Percentiles rank a stretch among this genome's conserved stretches.
phyloP scores from a whole-genome alignment of 1,140 invertebrate species.

The Eumaeus atala region DNA sequence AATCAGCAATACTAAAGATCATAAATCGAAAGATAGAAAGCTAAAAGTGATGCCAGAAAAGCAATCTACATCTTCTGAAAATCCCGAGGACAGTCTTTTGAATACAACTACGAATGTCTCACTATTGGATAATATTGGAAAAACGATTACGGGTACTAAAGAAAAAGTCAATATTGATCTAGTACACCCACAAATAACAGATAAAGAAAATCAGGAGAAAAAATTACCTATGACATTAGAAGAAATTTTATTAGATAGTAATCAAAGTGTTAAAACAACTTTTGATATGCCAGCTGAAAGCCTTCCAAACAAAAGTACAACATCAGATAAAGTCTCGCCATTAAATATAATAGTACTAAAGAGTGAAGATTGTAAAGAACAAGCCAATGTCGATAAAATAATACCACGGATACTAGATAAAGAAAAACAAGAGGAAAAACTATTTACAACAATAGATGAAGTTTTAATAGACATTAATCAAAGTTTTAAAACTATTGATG shows the following conservation, averaged over 20 bases:
- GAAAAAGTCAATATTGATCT: too few species aligned
- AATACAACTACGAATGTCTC: neutral
- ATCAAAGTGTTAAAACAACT: conserved; percentile 13
- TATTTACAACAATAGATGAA: neutral
- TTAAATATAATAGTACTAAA: too few species aligned
- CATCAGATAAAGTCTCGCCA: too few species aligned
- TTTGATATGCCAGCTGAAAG: too few species aligned
- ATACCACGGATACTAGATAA: too few species aligned
- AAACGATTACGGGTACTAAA: too few species aligned
- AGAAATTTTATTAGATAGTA: neutral
- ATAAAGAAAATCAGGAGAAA: neutral
- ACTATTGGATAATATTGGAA: too few species aligned
- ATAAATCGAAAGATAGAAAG: conserved; percentile 57
- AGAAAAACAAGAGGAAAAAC: neutral
- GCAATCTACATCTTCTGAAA: conserved; percentile 1
- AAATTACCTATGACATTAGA: neutral
- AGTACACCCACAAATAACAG: too few species aligned
- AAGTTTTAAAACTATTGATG: conserved; percentile 11
- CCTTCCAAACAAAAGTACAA: too few species aligned
- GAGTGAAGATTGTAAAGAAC: too few species aligned
- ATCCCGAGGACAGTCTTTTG: neutral
- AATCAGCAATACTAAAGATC: conserved; percentile 48
- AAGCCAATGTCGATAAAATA: too few species aligned
- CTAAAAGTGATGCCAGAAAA: conserved; percentile 28
- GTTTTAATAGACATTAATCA: neutral